Evolutionary conservation across 1,140 invertebrate species (phyloP), one percentile per base, ranked within the genome.

Genomic region (Riptortus pedestris): DNA sequence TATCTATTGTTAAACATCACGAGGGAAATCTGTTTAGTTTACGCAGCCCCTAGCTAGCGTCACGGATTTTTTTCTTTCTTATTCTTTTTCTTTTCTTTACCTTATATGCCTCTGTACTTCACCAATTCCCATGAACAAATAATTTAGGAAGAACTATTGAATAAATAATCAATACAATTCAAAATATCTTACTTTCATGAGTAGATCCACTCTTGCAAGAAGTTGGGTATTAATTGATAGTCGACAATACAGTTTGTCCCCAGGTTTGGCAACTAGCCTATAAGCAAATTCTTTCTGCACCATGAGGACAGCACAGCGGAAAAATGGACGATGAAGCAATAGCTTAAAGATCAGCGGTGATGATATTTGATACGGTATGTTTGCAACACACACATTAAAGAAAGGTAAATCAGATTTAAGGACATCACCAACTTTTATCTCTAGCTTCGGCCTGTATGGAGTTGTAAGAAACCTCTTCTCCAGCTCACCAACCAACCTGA

Each of bases 341-440:
- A 99, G 75, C 78, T 98, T 98, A 72, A 98, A 99, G 1, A 99
- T 88, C 71, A 99, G 83, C 1, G 96, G 96, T 1, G 96, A 99
- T 68, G 96, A 98, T 69, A 99, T 99, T 81, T 96, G 93, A 75
- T 99, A 99, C 0, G 96, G 96, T 26, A 99, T 83, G 79, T 99
- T 99, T n/a, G 97, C 95, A 24, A 99, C 91, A 78, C 96, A 99
- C n/a, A 98, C 81, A 78, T 99, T 93, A 75, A 99, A 99, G 72
- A 92, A 95, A n/a, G 96, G 96, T 65, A 98, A 78, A 57, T 97
- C 87, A 31, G 85, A 86, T 79, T 96, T 98, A 1, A 99, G 77
- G 14, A 95, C 92, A 81, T 99, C 95, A 24, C 96, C 96, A 67
- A 96, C 82, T 66, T 93, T 77, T 62, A 99, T 91, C 73, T 97